These are phyloP conservation scores for Vollenhovia emeryi DNA, from an alignment of 1,140 invertebrate species.

Conservation along the genomic window DNA sequence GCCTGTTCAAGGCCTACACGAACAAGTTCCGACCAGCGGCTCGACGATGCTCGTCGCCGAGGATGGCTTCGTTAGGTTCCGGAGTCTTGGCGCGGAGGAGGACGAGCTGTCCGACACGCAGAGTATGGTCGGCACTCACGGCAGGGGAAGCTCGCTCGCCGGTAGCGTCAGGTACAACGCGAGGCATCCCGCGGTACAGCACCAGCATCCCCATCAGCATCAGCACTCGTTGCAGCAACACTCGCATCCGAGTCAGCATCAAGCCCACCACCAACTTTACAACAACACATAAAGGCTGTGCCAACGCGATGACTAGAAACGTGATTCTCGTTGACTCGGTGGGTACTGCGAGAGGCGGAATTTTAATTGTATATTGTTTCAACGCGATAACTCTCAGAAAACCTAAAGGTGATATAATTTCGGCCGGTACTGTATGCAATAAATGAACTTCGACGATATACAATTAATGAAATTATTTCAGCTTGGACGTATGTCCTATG, in stretches of 20 bases:
- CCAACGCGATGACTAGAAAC: slow-evolving; percentile 40
- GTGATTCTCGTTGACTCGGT: slow-evolving; percentile 61
- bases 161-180: slow-evolving; percentile 82
- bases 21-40: slow-evolving; percentile 81
- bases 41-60: slow-evolving; percentile 92
- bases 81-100: slow-evolving; percentile 87
- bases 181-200: slow-evolving; percentile 77
- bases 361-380: background rate
- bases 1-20: slow-evolving; percentile 76
- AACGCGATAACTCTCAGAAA: background rate
- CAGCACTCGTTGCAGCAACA: slow-evolving; percentile 73
- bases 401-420: too few relatives aligned
- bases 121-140: slow-evolving; percentile 80
- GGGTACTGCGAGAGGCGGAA: slow-evolving; percentile 2
- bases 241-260: slow-evolving; percentile 71
- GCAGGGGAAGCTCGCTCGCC: slow-evolving; percentile 81
- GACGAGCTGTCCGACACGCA: slow-evolving; percentile 82
- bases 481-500: background rate
- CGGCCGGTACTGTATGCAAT: too few relatives aligned
- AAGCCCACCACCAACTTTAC: slow-evolving; percentile 75
- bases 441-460: too few relatives aligned
- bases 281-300: slow-evolving; percentile 76
- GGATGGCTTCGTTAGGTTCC: slow-evolving; percentile 93
- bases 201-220: slow-evolving; percentile 72
- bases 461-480: background rate